Evolutionary conservation across 1,140 invertebrate species (phyloP).

Genomic region (Halictus rubicundus): DNA sequence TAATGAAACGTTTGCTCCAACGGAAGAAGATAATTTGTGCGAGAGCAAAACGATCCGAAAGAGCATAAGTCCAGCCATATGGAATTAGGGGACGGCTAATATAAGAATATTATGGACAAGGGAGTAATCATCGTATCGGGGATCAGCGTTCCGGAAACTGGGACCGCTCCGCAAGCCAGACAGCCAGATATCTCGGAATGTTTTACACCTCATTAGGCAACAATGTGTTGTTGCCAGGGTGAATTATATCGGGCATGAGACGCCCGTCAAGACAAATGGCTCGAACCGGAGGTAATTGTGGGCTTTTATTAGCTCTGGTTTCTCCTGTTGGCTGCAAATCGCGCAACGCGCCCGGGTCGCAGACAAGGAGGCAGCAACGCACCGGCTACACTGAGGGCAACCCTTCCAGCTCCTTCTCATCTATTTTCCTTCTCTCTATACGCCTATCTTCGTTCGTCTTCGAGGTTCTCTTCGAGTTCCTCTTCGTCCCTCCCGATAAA

Average conservation of each 20-base stretch:
- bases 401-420: conserved; percentile 38
- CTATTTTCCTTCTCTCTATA: conserved; percentile 30
- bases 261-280: conserved; percentile 80
- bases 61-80: not conserved
- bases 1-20: not conserved
- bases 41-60: not conserved
- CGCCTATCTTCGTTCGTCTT: conserved; percentile 3
- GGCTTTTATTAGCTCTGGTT: conserved; percentile 80
- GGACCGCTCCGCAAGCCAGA: conserved; percentile 64
- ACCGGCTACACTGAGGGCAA: conserved; percentile 18
- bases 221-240: conserved; percentile 81
- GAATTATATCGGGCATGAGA: conserved; percentile 81
- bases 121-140: conserved; percentile 37
- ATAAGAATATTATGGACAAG: conserved; percentile 28
- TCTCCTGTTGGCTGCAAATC: conserved; percentile 63
- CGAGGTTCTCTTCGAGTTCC: conserved; percentile 21
- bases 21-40: conserved; percentile 10
- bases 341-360: conserved; percentile 49
- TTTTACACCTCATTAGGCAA: conserved; percentile 81
- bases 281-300: conserved; percentile 80
- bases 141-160: conserved; percentile 53
- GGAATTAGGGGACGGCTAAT: not conserved
- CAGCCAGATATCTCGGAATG: conserved; percentile 78
- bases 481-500: not conserved
- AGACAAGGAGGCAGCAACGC: conserved; percentile 12